Conservation (phyloP, 2,888 invertebrate species). For the Microctonus hyperodae region DNA sequence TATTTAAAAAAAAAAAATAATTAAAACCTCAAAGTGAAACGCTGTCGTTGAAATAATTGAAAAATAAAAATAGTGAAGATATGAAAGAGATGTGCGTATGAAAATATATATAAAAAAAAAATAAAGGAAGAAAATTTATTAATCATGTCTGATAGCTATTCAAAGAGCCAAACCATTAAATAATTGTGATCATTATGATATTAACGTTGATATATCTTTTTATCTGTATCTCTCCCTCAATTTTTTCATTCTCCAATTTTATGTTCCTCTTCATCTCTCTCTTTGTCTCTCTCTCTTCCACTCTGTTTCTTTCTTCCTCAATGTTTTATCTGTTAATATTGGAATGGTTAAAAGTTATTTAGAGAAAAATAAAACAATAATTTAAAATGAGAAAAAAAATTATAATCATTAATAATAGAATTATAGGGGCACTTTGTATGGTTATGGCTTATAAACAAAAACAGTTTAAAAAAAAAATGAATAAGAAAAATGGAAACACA, state of each 20-base stretch:
- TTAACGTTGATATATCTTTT: conserved; percentile 47
- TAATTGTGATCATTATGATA: conserved; percentile 58
- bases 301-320: conserved; percentile 24
- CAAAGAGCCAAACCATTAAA: conserved; percentile 58
- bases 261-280: neutral
- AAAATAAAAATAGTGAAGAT: conserved; percentile 2
- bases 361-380: conserved; percentile 23
- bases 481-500: conserved; percentile 36
- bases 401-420: conserved; percentile 24
- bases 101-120: conserved; percentile 8
- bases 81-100: conserved; percentile 11
- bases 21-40: too few species aligned
- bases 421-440: conserved; percentile 56
- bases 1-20: too few species aligned
- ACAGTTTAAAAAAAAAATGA: conserved; percentile 24
- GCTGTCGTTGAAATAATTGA: conserved; percentile 27
- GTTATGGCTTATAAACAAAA: conserved; percentile 42
- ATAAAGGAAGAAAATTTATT: conserved; percentile 16
- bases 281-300: conserved; percentile 29
- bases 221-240: conserved; percentile 6
- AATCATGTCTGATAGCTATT: conserved; percentile 51
- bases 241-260: conserved; percentile 25
- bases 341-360: conserved; percentile 25
- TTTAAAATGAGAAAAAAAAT: conserved; percentile 16
- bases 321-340: conserved; percentile 26